Evolutionary conservation across 1,140 invertebrate genomes (phyloP).

Genomic region (Xylocopa sonorina): DNA sequence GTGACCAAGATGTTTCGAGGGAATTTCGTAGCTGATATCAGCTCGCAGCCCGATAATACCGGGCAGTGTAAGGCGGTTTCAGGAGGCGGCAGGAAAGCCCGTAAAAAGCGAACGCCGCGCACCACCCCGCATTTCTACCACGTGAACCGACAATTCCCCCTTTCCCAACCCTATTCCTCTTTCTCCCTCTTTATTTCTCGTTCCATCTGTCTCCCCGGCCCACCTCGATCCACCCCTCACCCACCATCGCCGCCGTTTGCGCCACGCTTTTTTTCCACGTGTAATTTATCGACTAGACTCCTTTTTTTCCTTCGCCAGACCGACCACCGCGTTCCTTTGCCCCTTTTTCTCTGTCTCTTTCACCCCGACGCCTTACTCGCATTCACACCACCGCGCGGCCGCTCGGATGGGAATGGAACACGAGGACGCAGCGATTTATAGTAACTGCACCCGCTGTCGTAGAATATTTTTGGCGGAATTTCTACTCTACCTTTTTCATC

Average conservation of each 20-base stretch:
- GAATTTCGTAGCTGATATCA: conserved; percentile 41
- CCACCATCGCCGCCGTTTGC: neutral
- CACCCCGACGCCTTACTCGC: neutral
- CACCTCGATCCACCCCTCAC: neutral
- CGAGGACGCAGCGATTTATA: conserved; percentile 74
- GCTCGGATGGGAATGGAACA: conserved; percentile 22
- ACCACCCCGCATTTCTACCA: conserved; percentile 27
- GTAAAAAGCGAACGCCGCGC: conserved; percentile 24
- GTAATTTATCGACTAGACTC: conserved; percentile 47
- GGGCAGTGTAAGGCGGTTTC: conserved; percentile 23
- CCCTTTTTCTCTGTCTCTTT: conserved; percentile 19
- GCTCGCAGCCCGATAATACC: conserved; percentile 38
- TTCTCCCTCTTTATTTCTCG: conserved; percentile 2
- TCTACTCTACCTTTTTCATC: conserved; percentile 36
- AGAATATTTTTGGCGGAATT: conserved; percentile 75
- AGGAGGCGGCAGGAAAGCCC: conserved; percentile 1
- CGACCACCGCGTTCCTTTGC: conserved; percentile 24
- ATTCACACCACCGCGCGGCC: conserved; percentile 28
- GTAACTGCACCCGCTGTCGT: conserved; percentile 71
- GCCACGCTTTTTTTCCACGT: conserved; percentile 41
- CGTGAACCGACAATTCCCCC: conserved; percentile 48
- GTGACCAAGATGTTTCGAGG: neutral
- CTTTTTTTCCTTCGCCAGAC: conserved; percentile 23
- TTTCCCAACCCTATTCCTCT: conserved; percentile 53
- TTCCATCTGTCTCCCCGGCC: conserved; percentile 29